Evolutionary conservation across 2,113 vertebrate genomes (phyloP).

Genomic region (Tachycineta bicolor): DNA sequence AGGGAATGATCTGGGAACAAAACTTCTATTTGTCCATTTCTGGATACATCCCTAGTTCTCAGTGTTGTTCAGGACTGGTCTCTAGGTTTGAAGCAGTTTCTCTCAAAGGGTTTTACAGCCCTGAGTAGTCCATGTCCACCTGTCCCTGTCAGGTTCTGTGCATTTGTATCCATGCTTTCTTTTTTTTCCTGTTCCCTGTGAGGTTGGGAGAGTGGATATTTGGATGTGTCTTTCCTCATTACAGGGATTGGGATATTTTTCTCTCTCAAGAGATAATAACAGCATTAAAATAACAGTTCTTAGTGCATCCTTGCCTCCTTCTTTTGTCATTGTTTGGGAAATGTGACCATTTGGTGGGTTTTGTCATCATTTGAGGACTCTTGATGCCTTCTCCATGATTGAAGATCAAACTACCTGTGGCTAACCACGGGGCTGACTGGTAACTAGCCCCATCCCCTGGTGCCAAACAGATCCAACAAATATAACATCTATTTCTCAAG

Average conservation of each 20-base stretch:
- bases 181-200: background rate
- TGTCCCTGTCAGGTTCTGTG: fast-evolving
- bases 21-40: background rate
- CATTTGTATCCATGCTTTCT: background rate
- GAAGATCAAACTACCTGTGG: background rate
- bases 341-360: background rate
- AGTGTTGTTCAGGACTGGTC: background rate
- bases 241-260: background rate
- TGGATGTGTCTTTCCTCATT: background rate
- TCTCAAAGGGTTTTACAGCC: background rate
- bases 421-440: background rate
- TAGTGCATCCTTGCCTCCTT: background rate
- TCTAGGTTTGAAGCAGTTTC: background rate
- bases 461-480: slow-evolving; percentile 33
- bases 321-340: background rate
- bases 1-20: background rate
- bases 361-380: background rate
- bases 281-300: background rate
- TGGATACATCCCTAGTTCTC: background rate
- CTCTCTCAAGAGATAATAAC: background rate
- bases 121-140: background rate
- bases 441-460: background rate
- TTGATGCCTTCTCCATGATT: background rate
- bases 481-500: slow-evolving; percentile 60
- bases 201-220: background rate